Evolutionary conservation across 2,797 vertebrate species (phyloP).

Genomic region (Danionella dracula): DNA sequence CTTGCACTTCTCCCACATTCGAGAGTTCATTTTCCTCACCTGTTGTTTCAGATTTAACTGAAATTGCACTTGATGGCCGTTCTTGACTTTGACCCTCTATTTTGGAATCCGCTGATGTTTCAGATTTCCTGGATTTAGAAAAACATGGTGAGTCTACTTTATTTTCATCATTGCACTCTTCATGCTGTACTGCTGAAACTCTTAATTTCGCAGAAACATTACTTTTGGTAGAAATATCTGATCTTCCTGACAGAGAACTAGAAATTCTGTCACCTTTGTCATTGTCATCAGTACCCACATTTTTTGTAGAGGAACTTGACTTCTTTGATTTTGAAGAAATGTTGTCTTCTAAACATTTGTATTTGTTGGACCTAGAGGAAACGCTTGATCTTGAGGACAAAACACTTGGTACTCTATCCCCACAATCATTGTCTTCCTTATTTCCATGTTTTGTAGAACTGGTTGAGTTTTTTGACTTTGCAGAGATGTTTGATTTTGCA

Average conservation of each 20-base stretch:
- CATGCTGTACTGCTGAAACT: too few species aligned
- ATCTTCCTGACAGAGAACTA: too few species aligned
- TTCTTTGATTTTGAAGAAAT: too few species aligned
- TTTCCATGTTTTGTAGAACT: not conserved
- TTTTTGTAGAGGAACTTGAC: too few species aligned
- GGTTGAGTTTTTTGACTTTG: slow-evolving; percentile 40
- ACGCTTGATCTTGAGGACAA: too few species aligned
- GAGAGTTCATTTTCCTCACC: slow-evolving; percentile 1
- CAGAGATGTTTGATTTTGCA: slow-evolving; percentile 27
- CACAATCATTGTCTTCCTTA: not conserved
- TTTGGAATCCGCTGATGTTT: slow-evolving; percentile 45
- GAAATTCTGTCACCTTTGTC: too few species aligned
- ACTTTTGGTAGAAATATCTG: too few species aligned
- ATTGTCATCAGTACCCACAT: too few species aligned
- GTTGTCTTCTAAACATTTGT: not conserved
- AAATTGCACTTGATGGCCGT: too few species aligned
- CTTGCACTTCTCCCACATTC: not conserved
- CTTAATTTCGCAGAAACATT: too few species aligned
- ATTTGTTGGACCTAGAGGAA: not conserved
- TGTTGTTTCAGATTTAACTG: not conserved
- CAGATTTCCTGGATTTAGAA: slow-evolving; percentile 42
- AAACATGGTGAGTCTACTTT: slow-evolving; percentile 13
- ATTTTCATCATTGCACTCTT: not conserved
- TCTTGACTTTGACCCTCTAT: not conserved
- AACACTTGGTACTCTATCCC: not conserved